Evolutionary conservation across 92 coral and sea anemone genomes (phyloP), one percentile per base, ranked within the genome.

Genomic region (Scolanthus callimorphus): DNA sequence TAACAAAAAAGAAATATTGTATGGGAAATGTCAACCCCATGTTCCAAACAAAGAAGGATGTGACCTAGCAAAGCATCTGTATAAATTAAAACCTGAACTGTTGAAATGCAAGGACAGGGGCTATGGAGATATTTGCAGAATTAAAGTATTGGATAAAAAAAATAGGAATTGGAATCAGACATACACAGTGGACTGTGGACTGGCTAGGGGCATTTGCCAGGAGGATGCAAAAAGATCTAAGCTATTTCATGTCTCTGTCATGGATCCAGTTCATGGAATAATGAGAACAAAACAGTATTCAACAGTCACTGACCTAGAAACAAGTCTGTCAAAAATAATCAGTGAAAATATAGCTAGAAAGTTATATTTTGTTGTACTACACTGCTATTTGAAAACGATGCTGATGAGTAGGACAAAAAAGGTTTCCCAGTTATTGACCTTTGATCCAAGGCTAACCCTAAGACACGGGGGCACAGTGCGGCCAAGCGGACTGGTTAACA

Each of bases 391-490:
- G 41, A 34, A 34, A 15, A 6, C 41, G 6, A 6, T 6, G 15
- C 9, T 34, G 6, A 34, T 15, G 15, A 20, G 22, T 46, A 10
- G 6, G 6, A 46, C 4, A 6, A 11, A 46, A 19, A 51, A 23
- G 1, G 51, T 69, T 29, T 75, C 88, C 1, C 94, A 85, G 39
- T 51, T 85, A 29, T 59, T 85, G 48, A 74, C 88, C 13, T 24
- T 76, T 4, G 88, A 75, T 12, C 94, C 81, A 3, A 62, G 54
- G 4, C 59, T 85, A 62, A 80, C 88, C 2, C 69, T 85, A 29
- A 67, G 67, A 46, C 43, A 67, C 46, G 45, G 57, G 25, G 30
- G 37, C 20, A 51, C 47, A 30, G 55, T 13, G 25, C 63, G 91
- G 13, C 17, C 69, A 3, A 54, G 58, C 62, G 57, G 63, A 25